Evolutionary conservation across 2,113 vertebrate genomes (phyloP).

Genomic region (Microtus montanus): DNA sequence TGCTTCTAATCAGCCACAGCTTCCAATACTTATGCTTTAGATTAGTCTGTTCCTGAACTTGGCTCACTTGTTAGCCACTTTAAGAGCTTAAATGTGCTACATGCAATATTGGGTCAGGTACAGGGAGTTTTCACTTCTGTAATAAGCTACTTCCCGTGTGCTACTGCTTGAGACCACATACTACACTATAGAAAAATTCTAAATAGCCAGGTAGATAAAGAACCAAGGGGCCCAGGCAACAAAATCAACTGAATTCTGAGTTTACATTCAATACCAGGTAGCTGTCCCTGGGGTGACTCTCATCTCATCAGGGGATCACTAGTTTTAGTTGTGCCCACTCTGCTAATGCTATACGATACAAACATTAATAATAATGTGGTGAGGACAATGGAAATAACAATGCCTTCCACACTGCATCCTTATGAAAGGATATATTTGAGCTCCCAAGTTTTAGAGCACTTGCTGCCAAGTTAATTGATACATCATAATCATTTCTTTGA

Average conservation of each 20-base stretch:
- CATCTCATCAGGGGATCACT: neutral
- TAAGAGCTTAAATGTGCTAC: neutral
- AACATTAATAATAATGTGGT: neutral
- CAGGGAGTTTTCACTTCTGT: neutral
- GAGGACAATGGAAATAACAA: neutral
- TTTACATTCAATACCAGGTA: neutral
- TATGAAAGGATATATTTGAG: conserved; percentile 8
- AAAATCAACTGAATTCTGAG: neutral
- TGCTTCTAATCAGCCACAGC: neutral
- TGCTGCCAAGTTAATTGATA: neutral
- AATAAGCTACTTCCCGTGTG: neutral
- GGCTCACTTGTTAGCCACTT: neutral
- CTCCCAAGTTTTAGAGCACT: neutral
- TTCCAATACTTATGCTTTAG: neutral
- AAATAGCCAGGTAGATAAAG: neutral
- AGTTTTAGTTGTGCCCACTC: neutral
- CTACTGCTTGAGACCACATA: neutral
- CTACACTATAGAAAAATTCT: neutral
- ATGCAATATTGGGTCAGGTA: neutral
- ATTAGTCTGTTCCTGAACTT: neutral
- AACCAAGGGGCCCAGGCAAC: neutral
- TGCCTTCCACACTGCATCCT: neutral
- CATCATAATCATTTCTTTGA: neutral
- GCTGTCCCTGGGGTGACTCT: neutral
- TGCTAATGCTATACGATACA: neutral